Evolutionary conservation across 2,113 vertebrate species (phyloP).

Genomic region (Hippopotamus amphibius): DNA sequence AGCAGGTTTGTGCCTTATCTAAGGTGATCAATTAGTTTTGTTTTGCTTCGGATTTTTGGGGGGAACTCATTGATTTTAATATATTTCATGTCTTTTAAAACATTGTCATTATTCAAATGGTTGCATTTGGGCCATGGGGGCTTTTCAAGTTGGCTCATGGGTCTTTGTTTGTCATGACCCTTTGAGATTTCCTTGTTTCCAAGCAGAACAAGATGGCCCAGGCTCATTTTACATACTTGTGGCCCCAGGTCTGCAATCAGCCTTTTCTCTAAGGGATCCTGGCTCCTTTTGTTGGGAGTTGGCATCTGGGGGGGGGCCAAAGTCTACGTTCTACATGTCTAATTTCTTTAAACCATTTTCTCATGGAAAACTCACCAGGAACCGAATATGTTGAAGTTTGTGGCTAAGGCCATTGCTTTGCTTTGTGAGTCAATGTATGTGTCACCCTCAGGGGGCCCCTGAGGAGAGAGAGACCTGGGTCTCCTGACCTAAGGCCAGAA

Average conservation of each 20-base stretch:
- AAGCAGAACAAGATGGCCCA: neutral
- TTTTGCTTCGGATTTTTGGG: conserved; percentile 10
- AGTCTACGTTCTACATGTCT: neutral
- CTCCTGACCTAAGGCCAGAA: neutral
- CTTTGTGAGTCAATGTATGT: neutral
- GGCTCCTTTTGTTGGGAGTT: neutral
- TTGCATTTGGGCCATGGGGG: neutral
- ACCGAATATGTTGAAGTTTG: neutral
- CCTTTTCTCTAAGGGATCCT: conserved; percentile 28
- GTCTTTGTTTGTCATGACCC: neutral
- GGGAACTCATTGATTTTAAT: conserved; percentile 29
- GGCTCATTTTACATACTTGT: neutral
- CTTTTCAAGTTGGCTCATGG: neutral
- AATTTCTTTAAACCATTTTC: neutral
- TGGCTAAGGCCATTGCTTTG: neutral
- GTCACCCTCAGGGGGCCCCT: neutral
- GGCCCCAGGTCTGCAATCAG: neutral
- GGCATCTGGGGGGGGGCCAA: neutral
- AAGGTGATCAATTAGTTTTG: conserved; percentile 52
- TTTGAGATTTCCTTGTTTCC: neutral
- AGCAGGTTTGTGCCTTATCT: conserved; percentile 51
- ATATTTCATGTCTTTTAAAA: neutral
- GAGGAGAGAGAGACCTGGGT: neutral
- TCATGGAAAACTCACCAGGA: neutral
- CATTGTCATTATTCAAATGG: conserved; percentile 16